phyloP scores from a whole-genome alignment of 2,888 invertebrate genomes.

The Ommatoiulus sabulosus region DNA sequence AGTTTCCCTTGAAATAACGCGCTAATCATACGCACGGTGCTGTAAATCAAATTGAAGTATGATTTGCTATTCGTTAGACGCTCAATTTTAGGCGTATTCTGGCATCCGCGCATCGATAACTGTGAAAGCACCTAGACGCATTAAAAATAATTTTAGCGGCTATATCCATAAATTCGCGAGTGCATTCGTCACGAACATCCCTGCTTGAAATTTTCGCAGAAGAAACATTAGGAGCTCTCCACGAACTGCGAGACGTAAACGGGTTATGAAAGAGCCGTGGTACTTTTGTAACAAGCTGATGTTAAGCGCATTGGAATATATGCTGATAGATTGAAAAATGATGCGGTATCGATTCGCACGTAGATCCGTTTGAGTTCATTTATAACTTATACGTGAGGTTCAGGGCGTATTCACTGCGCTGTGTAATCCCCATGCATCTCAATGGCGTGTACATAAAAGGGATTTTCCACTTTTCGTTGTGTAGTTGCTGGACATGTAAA shows the following conservation, averaged over 20 bases:
- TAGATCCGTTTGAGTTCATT: not conserved
- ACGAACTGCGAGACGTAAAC: not conserved
- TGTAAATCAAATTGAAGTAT: constrained; percentile 20
- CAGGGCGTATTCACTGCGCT: not conserved
- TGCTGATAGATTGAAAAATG: not conserved
- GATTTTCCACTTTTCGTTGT: not conserved
- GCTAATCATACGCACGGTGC: not conserved
- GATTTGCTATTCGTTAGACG: not conserved
- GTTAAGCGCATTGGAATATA: not conserved
- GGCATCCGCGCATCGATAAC: not conserved
- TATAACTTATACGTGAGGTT: not conserved
- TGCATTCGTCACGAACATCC: not conserved
- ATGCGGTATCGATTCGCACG: not conserved
- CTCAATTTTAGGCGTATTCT: not conserved
- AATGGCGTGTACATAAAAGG: not conserved
- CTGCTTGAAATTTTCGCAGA: not conserved
- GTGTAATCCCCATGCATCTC: not conserved
- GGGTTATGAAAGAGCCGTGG: not conserved
- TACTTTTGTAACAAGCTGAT: too few relatives aligned
- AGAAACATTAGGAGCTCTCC: too few relatives aligned
- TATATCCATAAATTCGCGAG: not conserved
- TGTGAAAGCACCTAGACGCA: not conserved
- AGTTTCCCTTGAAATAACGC: not conserved
- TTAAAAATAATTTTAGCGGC: not conserved
- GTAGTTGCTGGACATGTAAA: not conserved